These are phyloP conservation scores for Clarias magur DNA, from an alignment of 2,113 vertebrate species.

Conservation along the genomic window DNA sequence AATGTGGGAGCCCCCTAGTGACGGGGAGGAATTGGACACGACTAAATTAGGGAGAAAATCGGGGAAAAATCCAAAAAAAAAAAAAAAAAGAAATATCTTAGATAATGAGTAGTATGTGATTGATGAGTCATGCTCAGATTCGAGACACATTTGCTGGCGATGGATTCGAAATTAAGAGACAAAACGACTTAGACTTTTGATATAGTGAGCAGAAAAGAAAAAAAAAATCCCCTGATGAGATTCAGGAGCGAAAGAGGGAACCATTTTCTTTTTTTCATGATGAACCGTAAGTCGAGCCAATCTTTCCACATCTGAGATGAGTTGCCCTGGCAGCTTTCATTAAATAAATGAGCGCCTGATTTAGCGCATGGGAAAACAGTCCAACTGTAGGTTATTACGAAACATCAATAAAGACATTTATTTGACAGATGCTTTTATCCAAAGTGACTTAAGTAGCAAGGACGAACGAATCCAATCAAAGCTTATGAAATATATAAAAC, in stretches of 20 bases:
- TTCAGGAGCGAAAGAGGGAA: not conserved
- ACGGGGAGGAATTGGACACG: no score
- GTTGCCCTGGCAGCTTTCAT: constrained; percentile 10
- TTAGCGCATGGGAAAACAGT: constrained; percentile 6
- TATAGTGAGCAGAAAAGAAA: not conserved
- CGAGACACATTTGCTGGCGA: not conserved
- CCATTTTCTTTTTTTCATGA: not conserved
- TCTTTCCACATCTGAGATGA: not conserved
- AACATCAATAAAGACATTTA: constrained; percentile 1
- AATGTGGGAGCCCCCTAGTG: no score
- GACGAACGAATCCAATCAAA: not conserved
- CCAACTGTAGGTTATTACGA: not conserved
- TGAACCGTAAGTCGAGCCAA: not conserved
- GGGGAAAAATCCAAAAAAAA: no score
- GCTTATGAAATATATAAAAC: constrained; percentile 3
- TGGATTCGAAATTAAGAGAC: not conserved
- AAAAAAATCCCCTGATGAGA: not conserved
- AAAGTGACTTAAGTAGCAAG: constrained; percentile 1
- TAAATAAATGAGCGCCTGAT: constrained; percentile 18
- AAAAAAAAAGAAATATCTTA: not conserved
- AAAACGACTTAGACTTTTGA: not conserved
- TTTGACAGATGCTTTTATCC: constrained; percentile 21
- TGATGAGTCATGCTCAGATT: not conserved
- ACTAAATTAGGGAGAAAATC: no score
- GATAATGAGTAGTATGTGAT: not conserved